Conservation (phyloP, 2,888 invertebrate species). For the Harmothoe impar region DNA sequence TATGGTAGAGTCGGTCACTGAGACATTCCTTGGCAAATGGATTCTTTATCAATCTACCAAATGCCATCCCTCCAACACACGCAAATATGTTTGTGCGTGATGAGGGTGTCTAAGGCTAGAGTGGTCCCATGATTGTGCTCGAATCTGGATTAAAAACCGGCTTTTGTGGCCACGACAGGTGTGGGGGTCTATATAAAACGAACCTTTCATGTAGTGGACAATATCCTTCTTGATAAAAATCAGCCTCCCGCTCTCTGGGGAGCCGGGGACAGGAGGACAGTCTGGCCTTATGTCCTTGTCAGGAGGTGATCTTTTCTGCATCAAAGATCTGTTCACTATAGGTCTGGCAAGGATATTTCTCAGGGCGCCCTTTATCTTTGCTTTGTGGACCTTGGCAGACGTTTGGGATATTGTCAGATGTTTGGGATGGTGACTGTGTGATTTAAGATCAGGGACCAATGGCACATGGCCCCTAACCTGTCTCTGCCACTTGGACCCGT, state of each 20-base stretch:
- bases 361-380: not conserved
- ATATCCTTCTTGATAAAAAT: not conserved
- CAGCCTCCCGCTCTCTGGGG: not conserved
- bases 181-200: not conserved
- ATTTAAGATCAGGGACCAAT: not conserved
- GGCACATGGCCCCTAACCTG: not conserved
- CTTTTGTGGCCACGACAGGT: conserved; percentile 31
- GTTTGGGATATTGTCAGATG: too few species aligned
- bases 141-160: not conserved
- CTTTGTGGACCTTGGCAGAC: not conserved
- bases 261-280: not conserved
- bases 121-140: not conserved
- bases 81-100: conserved; percentile 17
- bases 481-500: not conserved
- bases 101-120: not conserved
- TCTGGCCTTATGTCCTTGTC: not conserved
- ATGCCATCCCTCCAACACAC: not conserved
- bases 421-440: not conserved
- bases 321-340: not conserved
- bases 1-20: not conserved
- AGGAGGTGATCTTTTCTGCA: not conserved
- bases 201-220: conserved; percentile 24
- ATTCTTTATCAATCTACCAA: conserved; percentile 24
- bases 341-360: not conserved
- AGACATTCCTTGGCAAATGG: conserved; percentile 46